These are phyloP conservation scores for Eulemur albifrons DNA, from an alignment of 2,797 vertebrate genomes.

Conservation along the genomic window DNA sequence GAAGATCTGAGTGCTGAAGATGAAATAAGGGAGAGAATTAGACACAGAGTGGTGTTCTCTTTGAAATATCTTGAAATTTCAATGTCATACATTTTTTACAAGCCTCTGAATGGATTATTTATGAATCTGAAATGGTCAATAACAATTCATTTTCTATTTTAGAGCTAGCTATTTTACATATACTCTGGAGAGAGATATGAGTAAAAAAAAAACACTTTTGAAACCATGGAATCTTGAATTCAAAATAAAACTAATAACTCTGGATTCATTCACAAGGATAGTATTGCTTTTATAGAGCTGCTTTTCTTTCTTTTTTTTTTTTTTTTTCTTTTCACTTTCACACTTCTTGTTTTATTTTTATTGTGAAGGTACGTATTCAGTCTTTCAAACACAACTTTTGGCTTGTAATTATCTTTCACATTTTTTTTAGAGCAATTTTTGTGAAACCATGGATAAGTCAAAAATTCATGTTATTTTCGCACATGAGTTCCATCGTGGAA, in stretches of 20 bases:
- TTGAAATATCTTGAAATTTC: slow-evolving; percentile 64
- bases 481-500: too few relatives aligned
- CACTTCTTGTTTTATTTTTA: too few relatives aligned
- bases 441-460: too few relatives aligned
- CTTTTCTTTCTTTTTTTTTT: neutral
- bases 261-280: slow-evolving; percentile 42
- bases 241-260: slow-evolving; percentile 66
- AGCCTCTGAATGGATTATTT: slow-evolving; percentile 66
- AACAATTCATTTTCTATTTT: slow-evolving; percentile 10
- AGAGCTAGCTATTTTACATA: neutral
- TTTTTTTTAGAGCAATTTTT: too few relatives aligned
- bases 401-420: too few relatives aligned
- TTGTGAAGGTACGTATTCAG: too few relatives aligned
- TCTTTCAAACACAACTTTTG: too few relatives aligned
- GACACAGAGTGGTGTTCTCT: neutral
- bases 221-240: neutral
- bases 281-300: neutral
- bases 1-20: slow-evolving; percentile 12
- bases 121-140: slow-evolving; percentile 66
- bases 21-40: neutral
- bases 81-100: slow-evolving; percentile 61
- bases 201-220: neutral
- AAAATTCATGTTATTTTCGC: too few relatives aligned
- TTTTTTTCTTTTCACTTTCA: too few relatives aligned
- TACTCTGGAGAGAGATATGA: neutral